phyloP scores from a whole-genome alignment of 2,797 vertebrate species.

The Hapalemur alaotrensis region DNA sequence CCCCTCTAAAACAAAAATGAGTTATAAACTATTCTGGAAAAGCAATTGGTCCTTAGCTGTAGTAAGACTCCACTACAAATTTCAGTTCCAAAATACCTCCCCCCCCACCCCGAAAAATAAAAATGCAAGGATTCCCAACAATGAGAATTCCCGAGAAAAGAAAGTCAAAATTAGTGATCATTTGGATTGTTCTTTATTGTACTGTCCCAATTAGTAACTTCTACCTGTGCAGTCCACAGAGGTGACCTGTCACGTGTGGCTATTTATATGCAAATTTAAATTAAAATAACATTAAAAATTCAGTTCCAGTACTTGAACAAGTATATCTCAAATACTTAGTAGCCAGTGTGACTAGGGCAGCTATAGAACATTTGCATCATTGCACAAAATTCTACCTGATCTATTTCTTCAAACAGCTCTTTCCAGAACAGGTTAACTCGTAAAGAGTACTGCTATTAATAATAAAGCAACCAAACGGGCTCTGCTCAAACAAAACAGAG shows the following conservation, averaged over 20 bases:
- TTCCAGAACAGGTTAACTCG: neutral
- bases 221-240: neutral
- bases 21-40: neutral
- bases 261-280: neutral
- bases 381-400: neutral
- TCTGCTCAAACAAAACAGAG: neutral
- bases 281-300: neutral
- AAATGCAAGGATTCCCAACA: neutral
- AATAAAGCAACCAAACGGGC: neutral
- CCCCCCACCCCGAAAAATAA: neutral
- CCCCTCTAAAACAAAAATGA: neutral
- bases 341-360: neutral
- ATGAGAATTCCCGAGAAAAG: neutral
- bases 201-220: neutral
- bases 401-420: neutral
- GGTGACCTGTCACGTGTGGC: neutral
- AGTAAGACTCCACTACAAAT: neutral
- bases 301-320: neutral
- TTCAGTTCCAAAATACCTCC: neutral
- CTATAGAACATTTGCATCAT: accelerated
- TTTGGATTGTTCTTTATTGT: neutral
- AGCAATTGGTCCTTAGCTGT: neutral
- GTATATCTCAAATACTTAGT: neutral
- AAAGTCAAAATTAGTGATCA: neutral
- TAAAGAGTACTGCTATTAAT: neutral